These are phyloP conservation scores for Rotaria magnacalcarata DNA, from an alignment of 2,888 invertebrate species.

Conservation along the genomic window DNA sequence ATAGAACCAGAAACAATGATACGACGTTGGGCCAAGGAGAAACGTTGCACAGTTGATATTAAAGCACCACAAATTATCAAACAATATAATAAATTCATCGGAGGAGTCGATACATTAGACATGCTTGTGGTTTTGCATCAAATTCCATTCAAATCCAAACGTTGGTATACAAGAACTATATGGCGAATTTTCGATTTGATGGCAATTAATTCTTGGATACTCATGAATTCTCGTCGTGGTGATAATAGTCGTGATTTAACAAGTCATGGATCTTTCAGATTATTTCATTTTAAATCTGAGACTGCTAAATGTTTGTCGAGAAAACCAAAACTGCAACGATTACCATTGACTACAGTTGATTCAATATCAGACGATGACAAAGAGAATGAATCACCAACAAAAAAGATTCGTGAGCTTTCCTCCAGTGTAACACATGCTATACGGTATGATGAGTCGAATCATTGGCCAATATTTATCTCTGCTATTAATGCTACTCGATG, in stretches of 20 bases:
- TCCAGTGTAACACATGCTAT: background rate
- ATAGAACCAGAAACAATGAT: background rate
- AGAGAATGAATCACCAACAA: background rate
- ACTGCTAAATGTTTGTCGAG: no score
- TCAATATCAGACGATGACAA: background rate
- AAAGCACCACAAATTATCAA: background rate
- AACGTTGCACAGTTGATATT: background rate
- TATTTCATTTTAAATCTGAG: background rate
- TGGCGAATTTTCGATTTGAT: slow-evolving; percentile 9
- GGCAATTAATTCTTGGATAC: background rate
- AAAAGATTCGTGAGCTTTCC: background rate
- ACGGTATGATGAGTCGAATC: background rate
- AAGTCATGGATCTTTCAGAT: background rate
- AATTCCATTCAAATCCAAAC: background rate
- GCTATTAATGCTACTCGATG: background rate
- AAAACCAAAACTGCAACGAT: no score
- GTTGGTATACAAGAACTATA: background rate
- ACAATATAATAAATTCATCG: background rate
- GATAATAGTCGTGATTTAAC: background rate
- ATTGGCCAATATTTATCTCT: background rate
- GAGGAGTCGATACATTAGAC: background rate
- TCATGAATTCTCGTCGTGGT: background rate
- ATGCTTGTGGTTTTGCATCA: background rate
- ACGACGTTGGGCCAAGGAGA: background rate
- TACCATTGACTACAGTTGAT: no score